Base-by-base conservation (phyloP, 2,888 invertebrate species). In the Papilio gigon region DNA sequence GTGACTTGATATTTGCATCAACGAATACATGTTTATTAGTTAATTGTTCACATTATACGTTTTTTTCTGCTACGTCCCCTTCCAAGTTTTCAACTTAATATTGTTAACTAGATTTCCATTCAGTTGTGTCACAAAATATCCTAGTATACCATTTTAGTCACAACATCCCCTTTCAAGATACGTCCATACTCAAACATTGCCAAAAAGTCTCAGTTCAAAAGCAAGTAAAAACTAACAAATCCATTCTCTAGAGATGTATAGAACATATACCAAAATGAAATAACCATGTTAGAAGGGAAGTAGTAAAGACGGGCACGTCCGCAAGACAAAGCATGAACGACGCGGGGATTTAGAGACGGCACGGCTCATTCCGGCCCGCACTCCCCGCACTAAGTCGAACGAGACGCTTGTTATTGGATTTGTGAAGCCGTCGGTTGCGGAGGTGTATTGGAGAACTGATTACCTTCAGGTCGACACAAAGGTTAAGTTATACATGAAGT, bases 361-460 rank as follows among this genome's bases (percentile, higher is more conserved):
- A 59, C 30, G 35, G 63, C 50, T 47, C 60, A 42, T 62, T 44
- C n/a, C 53, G 37, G 40, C 11, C 35, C 30, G 50, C 27, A 25
- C 59, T 33, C 22, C 58, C 30, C 65, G 42, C 33, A 56, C 44
- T 35, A 47, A 59, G 27, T 60, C 59, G 47, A 60, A 50, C 59
- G 37, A 50, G 33, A 35, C 27, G 65, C 59, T 42, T 58, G 56
- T 63, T 68, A 68, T 63, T 68, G 33, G 68, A 68, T 68, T 63
- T 68, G 58, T 63, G 44, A 44, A 42, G 44, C 27, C 44, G 33
- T 44, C 35, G 47, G 40, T 40, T 17, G n/a, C 47, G 30, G 27
- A 20, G 40, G 42, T 47, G 17, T 59, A 66, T 59, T 59, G 59
- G 33, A 35, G 42, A 58, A 65, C 65, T 22, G 27, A 25, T 30